phyloP scores from a whole-genome alignment of 1,140 invertebrate species.

The Temnothorax longispinosus region DNA sequence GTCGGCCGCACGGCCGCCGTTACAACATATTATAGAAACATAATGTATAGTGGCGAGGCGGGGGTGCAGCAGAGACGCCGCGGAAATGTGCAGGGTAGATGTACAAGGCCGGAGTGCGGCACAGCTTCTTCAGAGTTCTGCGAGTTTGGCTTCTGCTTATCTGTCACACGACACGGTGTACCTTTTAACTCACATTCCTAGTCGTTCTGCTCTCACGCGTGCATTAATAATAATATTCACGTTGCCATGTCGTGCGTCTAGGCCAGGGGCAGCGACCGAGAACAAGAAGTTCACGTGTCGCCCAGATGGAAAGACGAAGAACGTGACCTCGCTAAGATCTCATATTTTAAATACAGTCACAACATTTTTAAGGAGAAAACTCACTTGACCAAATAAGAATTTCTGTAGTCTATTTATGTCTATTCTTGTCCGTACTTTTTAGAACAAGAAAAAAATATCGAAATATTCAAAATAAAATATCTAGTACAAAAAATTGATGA shows the following conservation, averaged over 20 bases:
- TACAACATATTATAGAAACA: slow-evolving; percentile 68
- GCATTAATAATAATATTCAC: slow-evolving; percentile 72
- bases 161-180: slow-evolving; percentile 70
- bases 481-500: background rate
- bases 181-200: slow-evolving; percentile 64
- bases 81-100: background rate
- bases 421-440: background rate
- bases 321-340: background rate
- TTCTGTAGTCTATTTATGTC: background rate
- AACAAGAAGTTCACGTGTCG: slow-evolving; percentile 33
- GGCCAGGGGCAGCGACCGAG: slow-evolving; percentile 49
- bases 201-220: slow-evolving; percentile 54
- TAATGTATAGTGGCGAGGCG: slow-evolving; percentile 24
- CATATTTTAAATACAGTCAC: slow-evolving; percentile 4
- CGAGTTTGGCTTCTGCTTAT: slow-evolving; percentile 71
- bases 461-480: background rate
- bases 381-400: background rate
- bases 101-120: background rate
- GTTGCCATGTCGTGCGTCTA: slow-evolving; percentile 47
- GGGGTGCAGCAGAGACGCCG: background rate
- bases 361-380: background rate
- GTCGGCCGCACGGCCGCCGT: slow-evolving; percentile 30
- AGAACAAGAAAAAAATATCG: background rate
- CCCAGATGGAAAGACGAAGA: slow-evolving; percentile 7
- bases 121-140: slow-evolving; percentile 55